phyloP scores from a whole-genome alignment of 2,888 invertebrate species.

The Sialis fuliginosa region DNA sequence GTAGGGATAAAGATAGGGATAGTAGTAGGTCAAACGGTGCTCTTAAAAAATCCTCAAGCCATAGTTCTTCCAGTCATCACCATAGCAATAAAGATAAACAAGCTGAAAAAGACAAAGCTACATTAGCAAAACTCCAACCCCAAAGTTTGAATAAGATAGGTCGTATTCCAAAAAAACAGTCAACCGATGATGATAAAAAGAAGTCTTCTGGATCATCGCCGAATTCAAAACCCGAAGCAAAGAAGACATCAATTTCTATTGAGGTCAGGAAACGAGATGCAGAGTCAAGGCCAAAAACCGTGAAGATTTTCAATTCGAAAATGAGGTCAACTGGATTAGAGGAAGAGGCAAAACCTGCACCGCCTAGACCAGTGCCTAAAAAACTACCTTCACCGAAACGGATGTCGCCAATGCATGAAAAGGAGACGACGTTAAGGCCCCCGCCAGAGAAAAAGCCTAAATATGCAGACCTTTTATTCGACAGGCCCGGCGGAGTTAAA shows the following conservation, averaged over 20 bases:
- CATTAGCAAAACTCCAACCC: constrained; percentile 44
- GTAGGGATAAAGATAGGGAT: constrained; percentile 22
- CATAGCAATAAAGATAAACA: constrained; percentile 32
- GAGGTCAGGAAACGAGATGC: constrained; percentile 58
- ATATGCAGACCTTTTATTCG: constrained; percentile 34
- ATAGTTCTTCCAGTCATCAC: constrained; percentile 15
- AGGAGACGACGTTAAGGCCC: constrained; percentile 12
- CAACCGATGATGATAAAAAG: constrained; percentile 26
- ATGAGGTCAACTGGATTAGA: constrained; percentile 82
- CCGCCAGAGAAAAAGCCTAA: constrained; percentile 67
- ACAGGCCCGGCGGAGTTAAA: constrained; percentile 69
- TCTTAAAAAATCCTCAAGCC: constrained; percentile 14
- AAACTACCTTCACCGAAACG: constrained; percentile 28
- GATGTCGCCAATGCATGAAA: constrained; percentile 22
- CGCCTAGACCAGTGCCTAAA: constrained; percentile 48
- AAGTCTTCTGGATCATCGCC: constrained; percentile 12
- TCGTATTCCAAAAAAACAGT: constrained; percentile 57
- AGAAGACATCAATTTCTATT: constrained; percentile 64
- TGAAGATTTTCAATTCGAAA: constrained; percentile 80
- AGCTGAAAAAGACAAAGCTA: constrained; percentile 48
- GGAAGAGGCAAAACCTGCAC: constrained; percentile 75
- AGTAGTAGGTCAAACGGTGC: constrained; percentile 16
- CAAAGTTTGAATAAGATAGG: constrained; percentile 56
- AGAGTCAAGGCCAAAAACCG: constrained; percentile 65
- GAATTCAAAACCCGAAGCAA: constrained; percentile 30